These are phyloP conservation scores for Nasonia longicornis DNA, from an alignment of 1,140 invertebrate species.

Conservation along the genomic window DNA sequence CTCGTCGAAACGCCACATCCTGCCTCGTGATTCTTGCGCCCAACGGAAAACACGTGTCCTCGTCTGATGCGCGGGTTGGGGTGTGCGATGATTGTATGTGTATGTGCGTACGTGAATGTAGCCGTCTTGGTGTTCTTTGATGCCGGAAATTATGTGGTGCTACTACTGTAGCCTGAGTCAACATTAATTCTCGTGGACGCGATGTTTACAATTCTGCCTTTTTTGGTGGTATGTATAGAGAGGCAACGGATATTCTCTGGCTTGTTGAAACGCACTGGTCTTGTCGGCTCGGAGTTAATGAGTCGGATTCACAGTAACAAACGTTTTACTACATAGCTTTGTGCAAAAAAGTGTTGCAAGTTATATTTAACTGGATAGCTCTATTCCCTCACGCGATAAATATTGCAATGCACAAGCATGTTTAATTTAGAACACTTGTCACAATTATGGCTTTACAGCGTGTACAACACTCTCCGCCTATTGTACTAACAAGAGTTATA, in stretches of 20 bases:
- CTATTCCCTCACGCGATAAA: neutral
- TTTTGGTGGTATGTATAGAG: neutral
- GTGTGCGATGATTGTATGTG: constrained; percentile 21
- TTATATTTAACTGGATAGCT: too few relatives aligned
- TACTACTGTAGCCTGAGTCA: constrained; percentile 1
- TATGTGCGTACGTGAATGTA: constrained; percentile 14
- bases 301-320: too few relatives aligned
- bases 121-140: neutral
- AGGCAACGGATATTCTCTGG: neutral
- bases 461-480: neutral
- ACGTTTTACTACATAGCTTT: too few relatives aligned
- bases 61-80: constrained; percentile 24
- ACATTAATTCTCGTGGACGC: neutral
- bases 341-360: too few relatives aligned
- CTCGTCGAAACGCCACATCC: constrained; percentile 47
- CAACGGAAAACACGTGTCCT: constrained; percentile 49
- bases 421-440: neutral
- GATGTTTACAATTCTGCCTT: neutral
- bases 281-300: too few relatives aligned
- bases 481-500: neutral
- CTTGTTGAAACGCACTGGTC: too few relatives aligned
- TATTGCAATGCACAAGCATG: neutral
- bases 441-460: neutral
- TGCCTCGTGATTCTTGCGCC: constrained; percentile 45
- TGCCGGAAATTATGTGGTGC: neutral